Percentiles rank a stretch among this genome's conserved stretches.
Evolutionary conservation across 2,113 vertebrate genomes (phyloP).

Genomic region (Cephalopterus ornatus): DNA sequence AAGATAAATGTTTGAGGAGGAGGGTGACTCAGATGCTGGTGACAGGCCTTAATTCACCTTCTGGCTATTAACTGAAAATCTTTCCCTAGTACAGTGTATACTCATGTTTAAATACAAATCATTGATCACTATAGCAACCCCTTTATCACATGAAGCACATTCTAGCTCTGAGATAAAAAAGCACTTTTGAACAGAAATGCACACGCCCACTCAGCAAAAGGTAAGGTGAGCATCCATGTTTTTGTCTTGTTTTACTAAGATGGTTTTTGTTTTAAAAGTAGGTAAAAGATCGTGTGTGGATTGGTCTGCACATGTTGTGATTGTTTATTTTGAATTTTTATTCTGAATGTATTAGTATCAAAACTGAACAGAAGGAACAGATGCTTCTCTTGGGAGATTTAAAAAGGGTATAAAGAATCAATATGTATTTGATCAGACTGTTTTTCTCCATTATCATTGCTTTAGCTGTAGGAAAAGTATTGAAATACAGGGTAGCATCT

Average conservation of each 20-base stretch:
- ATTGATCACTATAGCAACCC: slow-evolving; percentile 77
- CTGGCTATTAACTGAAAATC: slow-evolving; percentile 68
- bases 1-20: slow-evolving; percentile 62
- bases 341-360: background rate
- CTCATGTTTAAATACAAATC: slow-evolving; percentile 77
- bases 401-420: background rate
- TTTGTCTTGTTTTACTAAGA: slow-evolving; percentile 1
- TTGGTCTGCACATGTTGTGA: background rate
- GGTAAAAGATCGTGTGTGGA: background rate
- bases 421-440: slow-evolving; percentile 6
- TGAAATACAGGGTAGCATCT: background rate
- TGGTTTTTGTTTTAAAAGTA: background rate
- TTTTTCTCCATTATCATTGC: background rate
- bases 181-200: slow-evolving; percentile 68
- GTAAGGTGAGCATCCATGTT: background rate
- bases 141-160: slow-evolving; percentile 68
- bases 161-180: slow-evolving; percentile 58
- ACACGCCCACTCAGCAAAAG: slow-evolving; percentile 41
- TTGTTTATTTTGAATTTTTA: slow-evolving; percentile 24
- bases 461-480: background rate
- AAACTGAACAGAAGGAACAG: slow-evolving; percentile 19
- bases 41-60: slow-evolving; percentile 68
- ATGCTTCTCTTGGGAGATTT: background rate
- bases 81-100: slow-evolving; percentile 73
- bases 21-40: slow-evolving; percentile 68